Evolutionary conservation across 2,113 vertebrate species (phyloP).

Genomic region (Peucedramus taeniatus): DNA sequence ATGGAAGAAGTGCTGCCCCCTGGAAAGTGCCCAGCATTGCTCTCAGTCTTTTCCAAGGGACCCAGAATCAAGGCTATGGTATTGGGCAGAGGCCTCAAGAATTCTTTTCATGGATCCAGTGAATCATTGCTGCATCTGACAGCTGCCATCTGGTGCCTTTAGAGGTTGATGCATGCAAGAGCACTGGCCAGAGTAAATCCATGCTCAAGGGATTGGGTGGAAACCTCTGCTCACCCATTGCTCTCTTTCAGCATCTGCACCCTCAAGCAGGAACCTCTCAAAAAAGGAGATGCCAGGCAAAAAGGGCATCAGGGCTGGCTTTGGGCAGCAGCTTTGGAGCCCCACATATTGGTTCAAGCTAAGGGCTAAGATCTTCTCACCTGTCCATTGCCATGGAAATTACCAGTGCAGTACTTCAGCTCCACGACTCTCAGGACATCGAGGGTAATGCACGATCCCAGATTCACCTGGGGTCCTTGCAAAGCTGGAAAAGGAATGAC

Average conservation of each 20-base stretch:
- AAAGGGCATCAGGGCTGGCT: no score
- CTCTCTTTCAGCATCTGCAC: no score
- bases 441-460: neutral
- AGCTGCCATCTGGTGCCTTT: neutral
- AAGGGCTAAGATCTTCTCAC: neutral
- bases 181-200: no score
- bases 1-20: fast-evolving
- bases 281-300: no score
- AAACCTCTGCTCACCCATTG: neutral
- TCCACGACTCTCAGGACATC: neutral
- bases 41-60: no score
- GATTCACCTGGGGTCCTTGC: neutral
- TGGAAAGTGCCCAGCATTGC: fast-evolving
- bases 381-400: neutral
- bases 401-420: neutral
- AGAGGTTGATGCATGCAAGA: no score
- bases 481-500: no score
- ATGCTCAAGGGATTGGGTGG: fast-evolving
- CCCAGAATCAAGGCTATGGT: no score
- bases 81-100: fast-evolving
- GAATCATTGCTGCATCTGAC: neutral
- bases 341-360: fast-evolving
- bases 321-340: neutral
- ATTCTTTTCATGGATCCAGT: neutral
- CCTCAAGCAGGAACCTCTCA: neutral